Base-by-base conservation (phyloP, 2,113 vertebrate genomes). In the Strix uralensis region DNA sequence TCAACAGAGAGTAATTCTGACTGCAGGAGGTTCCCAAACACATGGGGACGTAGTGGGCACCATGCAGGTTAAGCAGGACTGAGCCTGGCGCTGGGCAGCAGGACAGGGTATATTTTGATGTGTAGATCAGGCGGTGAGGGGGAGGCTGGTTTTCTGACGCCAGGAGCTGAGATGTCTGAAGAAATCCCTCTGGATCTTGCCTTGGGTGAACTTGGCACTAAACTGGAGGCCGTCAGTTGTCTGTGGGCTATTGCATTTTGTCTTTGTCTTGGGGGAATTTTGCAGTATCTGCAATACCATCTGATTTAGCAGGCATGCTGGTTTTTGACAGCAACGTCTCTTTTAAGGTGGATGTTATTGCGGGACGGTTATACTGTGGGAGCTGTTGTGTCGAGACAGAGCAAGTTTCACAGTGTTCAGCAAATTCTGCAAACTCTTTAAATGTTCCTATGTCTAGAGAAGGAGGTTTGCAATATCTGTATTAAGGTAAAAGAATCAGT, bases 1-100 rank as follows among this genome's bases (percentile, higher is more conserved):
- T 91, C 74, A 90, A 25, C 18, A 54, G 79, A 74, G 55, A 82
- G 58, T 62, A 62, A 0, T 88, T 86, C 40, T 82, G 74, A 17
- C 90, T 30, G 58, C 74, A 66, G 81, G 62, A 23, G 46, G 40
- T 90, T 93, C 74, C 71, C 54, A 51, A 42, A 38, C 15, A 34
- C 59, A 3, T 4, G 26, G 69, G 62, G 40, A 25, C 0, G 0
- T 38, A 17, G 75, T 22, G 44, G 52, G 58, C 46, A 46, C 32
- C 22, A 1, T 3, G 21, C 25, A 73, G 90, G 38, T 38, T 47
- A 32, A 79, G 70, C 84, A 72, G 77, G 40, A 30, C n/a, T 1
- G 7, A 86, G 47, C 9, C 38, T 78, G 47, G 38, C 19, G n/a
- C 38, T 18, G 54, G 54, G 57, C 47, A 67, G 65, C 51, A 74